Conservation (phyloP, 2,888 invertebrate species). For the Eupithecia subfuscata region DNA sequence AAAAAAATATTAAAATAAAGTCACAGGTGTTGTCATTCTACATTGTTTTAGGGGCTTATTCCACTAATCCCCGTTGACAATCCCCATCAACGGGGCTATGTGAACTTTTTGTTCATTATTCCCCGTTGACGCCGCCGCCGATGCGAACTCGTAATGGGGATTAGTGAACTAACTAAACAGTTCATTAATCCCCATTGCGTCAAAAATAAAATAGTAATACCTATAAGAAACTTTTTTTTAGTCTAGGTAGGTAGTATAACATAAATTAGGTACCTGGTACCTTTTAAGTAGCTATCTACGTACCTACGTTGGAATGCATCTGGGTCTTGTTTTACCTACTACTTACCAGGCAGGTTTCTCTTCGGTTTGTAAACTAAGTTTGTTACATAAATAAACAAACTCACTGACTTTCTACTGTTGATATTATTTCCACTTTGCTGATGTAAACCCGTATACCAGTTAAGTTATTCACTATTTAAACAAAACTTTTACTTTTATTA, state of each 20-base stretch:
- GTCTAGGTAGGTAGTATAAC: too few species aligned
- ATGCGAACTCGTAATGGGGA: too few species aligned
- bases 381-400: conserved; percentile 9
- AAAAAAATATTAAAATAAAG: too few species aligned
- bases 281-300: background rate
- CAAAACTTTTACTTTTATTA: conserved; percentile 66
- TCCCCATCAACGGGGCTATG: too few species aligned
- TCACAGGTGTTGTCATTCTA: background rate
- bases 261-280: background rate
- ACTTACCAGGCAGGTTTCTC: background rate
- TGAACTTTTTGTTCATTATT: too few species aligned
- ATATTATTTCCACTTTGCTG: conserved; percentile 12
- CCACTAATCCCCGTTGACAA: too few species aligned
- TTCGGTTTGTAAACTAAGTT: background rate
- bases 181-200: too few species aligned
- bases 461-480: conserved; percentile 22
- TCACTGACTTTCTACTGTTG: conserved; percentile 21
- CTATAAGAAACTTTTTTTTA: too few species aligned
- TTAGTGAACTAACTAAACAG: too few species aligned
- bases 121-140: too few species aligned
- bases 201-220: too few species aligned
- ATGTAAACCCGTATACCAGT: conserved; percentile 8
- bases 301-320: background rate
- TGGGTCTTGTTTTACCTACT: background rate
- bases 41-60: too few species aligned